phyloP scores from a whole-genome alignment of 1,140 invertebrate species.

The Drosophila malerkotliana region DNA sequence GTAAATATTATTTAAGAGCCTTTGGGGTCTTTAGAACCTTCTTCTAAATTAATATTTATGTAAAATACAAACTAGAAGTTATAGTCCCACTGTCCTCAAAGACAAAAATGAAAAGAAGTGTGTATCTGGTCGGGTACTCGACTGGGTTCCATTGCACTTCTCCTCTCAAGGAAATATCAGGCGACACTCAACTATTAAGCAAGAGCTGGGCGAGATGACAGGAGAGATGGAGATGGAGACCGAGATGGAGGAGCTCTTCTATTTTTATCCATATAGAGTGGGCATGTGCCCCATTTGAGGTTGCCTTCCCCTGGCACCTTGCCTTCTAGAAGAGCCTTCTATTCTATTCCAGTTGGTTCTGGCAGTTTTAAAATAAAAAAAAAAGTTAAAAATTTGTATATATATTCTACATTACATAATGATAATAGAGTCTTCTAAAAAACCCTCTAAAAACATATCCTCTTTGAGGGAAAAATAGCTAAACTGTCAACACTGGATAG shows the following conservation, averaged over 20 bases:
- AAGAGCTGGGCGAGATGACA: conserved; percentile 33
- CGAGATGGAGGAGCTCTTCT: conserved; percentile 31
- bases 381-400: background rate
- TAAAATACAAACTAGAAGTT: background rate
- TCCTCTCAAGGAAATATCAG: conserved; percentile 30
- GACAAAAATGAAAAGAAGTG: conserved; percentile 1
- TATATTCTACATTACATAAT: background rate
- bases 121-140: conserved; percentile 11
- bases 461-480: background rate
- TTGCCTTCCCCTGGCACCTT: conserved; percentile 11
- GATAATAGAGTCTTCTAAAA: too few relatives aligned
- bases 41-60: background rate
- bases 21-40: background rate
- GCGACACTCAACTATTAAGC: conserved; percentile 62
- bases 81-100: conserved; percentile 32
- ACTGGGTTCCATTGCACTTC: conserved; percentile 39
- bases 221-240: conserved; percentile 15
- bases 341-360: background rate
- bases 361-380: background rate
- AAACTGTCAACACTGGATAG: conserved; percentile 42
- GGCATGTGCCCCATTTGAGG: conserved; percentile 48
- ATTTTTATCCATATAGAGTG: conserved; percentile 63
- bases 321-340: background rate
- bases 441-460: background rate
- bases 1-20: conserved; percentile 7